Evolutionary conservation across 2,888 invertebrate species (phyloP).

Genomic region (Ormyrus thymus): DNA sequence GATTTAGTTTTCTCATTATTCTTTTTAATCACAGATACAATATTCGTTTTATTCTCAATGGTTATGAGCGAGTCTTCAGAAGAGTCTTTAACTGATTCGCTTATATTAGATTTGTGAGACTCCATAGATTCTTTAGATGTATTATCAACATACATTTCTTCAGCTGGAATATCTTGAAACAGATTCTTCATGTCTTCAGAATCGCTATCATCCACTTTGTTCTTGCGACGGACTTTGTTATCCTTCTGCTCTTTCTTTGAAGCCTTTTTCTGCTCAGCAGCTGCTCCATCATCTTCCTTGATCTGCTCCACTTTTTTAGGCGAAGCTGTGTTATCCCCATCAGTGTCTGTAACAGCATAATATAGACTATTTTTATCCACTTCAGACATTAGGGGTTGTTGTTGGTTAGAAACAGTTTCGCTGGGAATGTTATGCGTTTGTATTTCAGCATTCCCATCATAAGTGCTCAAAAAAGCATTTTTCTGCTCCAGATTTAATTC

Average conservation of each 20-base stretch:
- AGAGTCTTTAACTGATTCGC: slow-evolving; percentile 22
- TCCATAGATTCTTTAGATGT: neutral
- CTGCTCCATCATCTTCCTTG: slow-evolving; percentile 16
- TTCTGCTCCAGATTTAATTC: slow-evolving; percentile 9
- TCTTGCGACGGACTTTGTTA: slow-evolving; percentile 1
- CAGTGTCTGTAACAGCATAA: slow-evolving; percentile 62
- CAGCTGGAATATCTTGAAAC: slow-evolving; percentile 65
- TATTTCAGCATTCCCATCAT: slow-evolving; percentile 22
- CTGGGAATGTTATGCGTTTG: slow-evolving; percentile 16
- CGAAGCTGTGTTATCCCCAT: slow-evolving; percentile 43
- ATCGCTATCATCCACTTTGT: slow-evolving; percentile 50
- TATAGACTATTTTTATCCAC: slow-evolving; percentile 58
- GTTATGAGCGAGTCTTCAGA: no score
- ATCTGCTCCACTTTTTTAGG: slow-evolving; percentile 20
- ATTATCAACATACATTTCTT: slow-evolving; percentile 58
- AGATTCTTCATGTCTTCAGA: slow-evolving; percentile 55
- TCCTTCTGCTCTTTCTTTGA: neutral
- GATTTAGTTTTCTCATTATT: slow-evolving; percentile 4
- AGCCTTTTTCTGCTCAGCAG: neutral
- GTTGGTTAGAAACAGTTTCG: slow-evolving; percentile 33
- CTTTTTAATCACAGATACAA: slow-evolving; percentile 20
- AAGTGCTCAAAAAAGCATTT: slow-evolving; percentile 14
- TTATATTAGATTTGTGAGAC: slow-evolving; percentile 55
- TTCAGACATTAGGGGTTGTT: slow-evolving; percentile 19
- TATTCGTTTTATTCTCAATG: neutral